A percentile compares a stretch with the other conserved stretches of the same genome.
phyloP scores from a whole-genome alignment of 2,113 vertebrate genomes.

The Phocoena phocoena region DNA sequence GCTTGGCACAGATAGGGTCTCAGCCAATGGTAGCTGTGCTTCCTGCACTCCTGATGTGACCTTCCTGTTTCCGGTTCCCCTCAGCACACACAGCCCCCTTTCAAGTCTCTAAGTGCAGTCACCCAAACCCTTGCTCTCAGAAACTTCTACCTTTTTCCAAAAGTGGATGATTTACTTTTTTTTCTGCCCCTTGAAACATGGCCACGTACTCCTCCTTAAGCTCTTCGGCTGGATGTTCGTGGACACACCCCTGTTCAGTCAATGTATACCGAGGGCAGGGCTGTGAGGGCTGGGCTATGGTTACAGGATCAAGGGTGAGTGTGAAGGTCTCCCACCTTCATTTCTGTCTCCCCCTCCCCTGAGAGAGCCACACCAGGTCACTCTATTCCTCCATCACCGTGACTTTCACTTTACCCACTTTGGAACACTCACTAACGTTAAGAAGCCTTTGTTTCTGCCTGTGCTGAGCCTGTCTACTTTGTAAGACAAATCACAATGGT shows the following conservation, averaged over 20 bases:
- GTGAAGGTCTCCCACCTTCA: not conserved
- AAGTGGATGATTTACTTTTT: not conserved
- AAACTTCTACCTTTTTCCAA: not conserved
- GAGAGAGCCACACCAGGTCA: not conserved
- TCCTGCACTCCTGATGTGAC: no score
- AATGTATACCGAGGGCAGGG: accelerated
- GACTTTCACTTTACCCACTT: not conserved
- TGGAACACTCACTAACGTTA: not conserved
- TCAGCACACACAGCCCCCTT: not conserved
- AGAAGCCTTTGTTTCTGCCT: not conserved
- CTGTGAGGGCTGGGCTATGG: no score
- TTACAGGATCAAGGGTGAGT: not conserved
- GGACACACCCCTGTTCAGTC: not conserved
- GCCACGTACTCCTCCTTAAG: not conserved
- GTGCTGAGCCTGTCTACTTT: not conserved
- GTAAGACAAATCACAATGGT: not conserved
- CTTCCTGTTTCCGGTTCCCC: not conserved
- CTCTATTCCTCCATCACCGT: not conserved
- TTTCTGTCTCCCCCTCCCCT: not conserved
- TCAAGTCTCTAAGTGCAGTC: not conserved
- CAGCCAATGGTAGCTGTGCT: not conserved
- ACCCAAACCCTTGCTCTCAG: not conserved
- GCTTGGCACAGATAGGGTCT: not conserved
- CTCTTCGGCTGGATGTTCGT: not conserved
- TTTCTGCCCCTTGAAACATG: not conserved